phyloP scores from a whole-genome alignment of 2,888 invertebrate species.

The Netelia melanura region DNA sequence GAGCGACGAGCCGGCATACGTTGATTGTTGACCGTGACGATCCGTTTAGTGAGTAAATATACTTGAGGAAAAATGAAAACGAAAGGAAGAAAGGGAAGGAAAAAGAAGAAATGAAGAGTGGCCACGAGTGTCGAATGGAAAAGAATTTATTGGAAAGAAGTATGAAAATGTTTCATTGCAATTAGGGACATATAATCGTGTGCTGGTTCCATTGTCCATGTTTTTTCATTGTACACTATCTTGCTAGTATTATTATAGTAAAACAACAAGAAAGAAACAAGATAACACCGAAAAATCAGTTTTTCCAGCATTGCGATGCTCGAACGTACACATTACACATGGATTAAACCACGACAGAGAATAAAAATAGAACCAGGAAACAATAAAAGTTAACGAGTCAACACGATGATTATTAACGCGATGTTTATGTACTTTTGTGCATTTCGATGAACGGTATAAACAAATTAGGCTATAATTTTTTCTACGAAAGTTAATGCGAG shows the following conservation, averaged over 20 bases:
- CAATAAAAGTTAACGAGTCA: background rate
- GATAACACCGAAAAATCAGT: slow-evolving; percentile 30
- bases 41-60: slow-evolving; percentile 22
- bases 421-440: slow-evolving; percentile 65
- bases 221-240: slow-evolving; percentile 63
- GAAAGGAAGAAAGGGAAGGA: background rate
- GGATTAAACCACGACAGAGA: slow-evolving; percentile 1
- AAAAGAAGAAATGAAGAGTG: background rate
- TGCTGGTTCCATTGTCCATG: slow-evolving; percentile 61
- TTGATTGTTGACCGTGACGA: slow-evolving; percentile 35
- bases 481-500: slow-evolving; percentile 54
- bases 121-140: slow-evolving; percentile 33
- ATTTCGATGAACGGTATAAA: slow-evolving; percentile 59
- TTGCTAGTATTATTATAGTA: slow-evolving; percentile 44
- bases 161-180: slow-evolving; percentile 25
- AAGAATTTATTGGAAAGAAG: background rate
- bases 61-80: background rate
- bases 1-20: slow-evolving; percentile 60
- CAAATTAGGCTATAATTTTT: slow-evolving; percentile 62
- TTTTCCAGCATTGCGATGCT: slow-evolving; percentile 60
- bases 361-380: slow-evolving; percentile 1
- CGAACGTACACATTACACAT: slow-evolving; percentile 53
- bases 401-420: slow-evolving; percentile 36
- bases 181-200: slow-evolving; percentile 50
- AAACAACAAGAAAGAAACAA: slow-evolving; percentile 7